phyloP scores from a whole-genome alignment of 2,888 invertebrate species.

The Cremastinae sp. region DNA sequence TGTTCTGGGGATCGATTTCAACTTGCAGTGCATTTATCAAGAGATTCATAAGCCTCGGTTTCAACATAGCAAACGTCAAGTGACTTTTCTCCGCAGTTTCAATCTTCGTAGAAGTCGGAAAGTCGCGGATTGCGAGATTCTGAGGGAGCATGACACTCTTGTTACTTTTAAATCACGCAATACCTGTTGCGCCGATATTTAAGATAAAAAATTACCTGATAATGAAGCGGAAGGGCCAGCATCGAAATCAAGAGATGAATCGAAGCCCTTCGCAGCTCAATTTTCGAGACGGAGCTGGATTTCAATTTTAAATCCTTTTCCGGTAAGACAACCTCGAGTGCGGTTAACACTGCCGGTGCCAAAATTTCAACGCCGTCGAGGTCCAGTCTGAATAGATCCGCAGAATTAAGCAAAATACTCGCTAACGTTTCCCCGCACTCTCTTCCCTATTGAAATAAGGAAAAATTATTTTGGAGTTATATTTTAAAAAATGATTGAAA shows the following conservation, averaged over 20 bases:
- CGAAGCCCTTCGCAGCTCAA: constrained; percentile 93
- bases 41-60: constrained; percentile 89
- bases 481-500: not conserved
- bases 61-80: constrained; percentile 86
- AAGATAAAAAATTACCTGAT: constrained; percentile 82
- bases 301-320: constrained; percentile 91
- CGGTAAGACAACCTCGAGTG: constrained; percentile 94
- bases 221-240: constrained; percentile 95
- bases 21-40: constrained; percentile 91
- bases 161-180: too few relatives aligned
- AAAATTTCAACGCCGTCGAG: constrained; percentile 95
- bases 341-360: constrained; percentile 93
- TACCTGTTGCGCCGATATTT: too few relatives aligned
- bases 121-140: constrained; percentile 87
- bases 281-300: constrained; percentile 86
- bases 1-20: constrained; percentile 92
- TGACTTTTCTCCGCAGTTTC: constrained; percentile 71
- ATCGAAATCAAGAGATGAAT: constrained; percentile 95
- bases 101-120: constrained; percentile 75
- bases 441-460: constrained; percentile 73
- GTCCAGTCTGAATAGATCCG: constrained; percentile 94
- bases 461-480: constrained; percentile 5
- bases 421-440: constrained; percentile 91
- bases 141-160: constrained; percentile 69
- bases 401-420: constrained; percentile 92